Percentiles rank a stretch among this genome's conserved stretches.
phyloP scores from a whole-genome alignment of 2,888 invertebrate species.

The Yponomeuta malinellus region DNA sequence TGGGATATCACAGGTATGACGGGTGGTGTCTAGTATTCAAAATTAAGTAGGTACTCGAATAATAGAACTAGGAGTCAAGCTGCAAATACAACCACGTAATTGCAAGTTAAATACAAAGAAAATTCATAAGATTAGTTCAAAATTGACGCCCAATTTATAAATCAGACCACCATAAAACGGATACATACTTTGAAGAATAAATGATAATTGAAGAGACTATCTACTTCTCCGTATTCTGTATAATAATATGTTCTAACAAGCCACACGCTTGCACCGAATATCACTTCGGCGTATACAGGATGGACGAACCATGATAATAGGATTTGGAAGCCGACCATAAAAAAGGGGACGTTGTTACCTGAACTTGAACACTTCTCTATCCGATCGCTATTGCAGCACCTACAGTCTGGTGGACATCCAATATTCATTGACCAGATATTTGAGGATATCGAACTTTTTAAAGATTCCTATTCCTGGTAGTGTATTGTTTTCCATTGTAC shows the following conservation, averaged over 20 bases:
- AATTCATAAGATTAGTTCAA: too few relatives aligned
- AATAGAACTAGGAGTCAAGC: too few relatives aligned
- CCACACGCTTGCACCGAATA: not conserved
- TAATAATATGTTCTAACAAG: not conserved
- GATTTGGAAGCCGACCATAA: constrained; percentile 37
- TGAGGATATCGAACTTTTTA: not conserved
- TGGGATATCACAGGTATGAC: too few relatives aligned
- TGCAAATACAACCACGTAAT: too few relatives aligned
- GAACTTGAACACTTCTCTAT: constrained; percentile 10
- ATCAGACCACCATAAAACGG: too few relatives aligned
- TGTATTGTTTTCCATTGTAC: constrained; percentile 37
- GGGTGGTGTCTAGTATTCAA: too few relatives aligned
- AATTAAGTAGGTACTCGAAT: too few relatives aligned
- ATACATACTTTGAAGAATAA: not conserved
- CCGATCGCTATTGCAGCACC: not conserved
- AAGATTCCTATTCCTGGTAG: not conserved
- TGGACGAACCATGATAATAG: constrained; percentile 35
- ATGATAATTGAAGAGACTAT: not conserved
- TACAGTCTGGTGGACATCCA: not conserved
- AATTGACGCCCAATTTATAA: too few relatives aligned
- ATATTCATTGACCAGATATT: not conserved
- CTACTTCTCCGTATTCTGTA: not conserved
- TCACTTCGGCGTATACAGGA: constrained; percentile 28
- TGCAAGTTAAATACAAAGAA: too few relatives aligned
- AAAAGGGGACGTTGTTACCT: constrained; percentile 21